Conservation (phyloP, 2,888 invertebrate species). For the Xestia rhomboidea region DNA sequence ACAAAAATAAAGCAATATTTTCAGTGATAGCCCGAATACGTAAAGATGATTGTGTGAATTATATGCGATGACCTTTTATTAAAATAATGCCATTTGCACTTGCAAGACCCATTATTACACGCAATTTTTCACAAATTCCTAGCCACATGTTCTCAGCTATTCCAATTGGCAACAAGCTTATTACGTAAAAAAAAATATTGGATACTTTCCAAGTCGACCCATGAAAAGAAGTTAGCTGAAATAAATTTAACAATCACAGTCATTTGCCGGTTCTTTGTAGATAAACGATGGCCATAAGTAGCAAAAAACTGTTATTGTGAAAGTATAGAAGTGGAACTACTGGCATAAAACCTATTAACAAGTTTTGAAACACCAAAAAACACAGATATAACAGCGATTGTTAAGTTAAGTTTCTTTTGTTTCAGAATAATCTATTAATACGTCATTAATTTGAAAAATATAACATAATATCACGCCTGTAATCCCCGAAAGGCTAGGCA, state of each 20-base stretch:
- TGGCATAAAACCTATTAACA: background rate
- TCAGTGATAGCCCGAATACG: background rate
- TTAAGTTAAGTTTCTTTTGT: background rate
- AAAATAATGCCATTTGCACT: background rate
- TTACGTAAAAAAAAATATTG: conserved; percentile 68
- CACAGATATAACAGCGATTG: background rate
- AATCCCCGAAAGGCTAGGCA: background rate
- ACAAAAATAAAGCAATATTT: background rate
- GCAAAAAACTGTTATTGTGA: conserved; percentile 12
- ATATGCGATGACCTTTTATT: background rate
- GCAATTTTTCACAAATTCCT: conserved; percentile 20
- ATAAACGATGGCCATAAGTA: conserved; percentile 57
- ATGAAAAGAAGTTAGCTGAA: conserved; percentile 65
- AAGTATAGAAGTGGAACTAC: background rate
- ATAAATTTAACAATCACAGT: conserved; percentile 70
- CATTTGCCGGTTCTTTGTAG: conserved; percentile 66
- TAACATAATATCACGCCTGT: background rate
- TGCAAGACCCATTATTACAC: background rate
- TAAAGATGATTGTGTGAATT: background rate
- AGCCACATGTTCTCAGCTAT: conserved; percentile 27
- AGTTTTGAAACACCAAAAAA: background rate
- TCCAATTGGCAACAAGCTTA: conserved; percentile 60
- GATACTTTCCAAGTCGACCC: conserved; percentile 68
- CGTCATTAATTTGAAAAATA: background rate
- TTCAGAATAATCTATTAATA: background rate